Percentiles rank a stretch among this genome's conserved stretches.
These are phyloP conservation scores for Psilopsiagon aymara DNA, from an alignment of 2,113 vertebrate genomes.

Conservation along the genomic window DNA sequence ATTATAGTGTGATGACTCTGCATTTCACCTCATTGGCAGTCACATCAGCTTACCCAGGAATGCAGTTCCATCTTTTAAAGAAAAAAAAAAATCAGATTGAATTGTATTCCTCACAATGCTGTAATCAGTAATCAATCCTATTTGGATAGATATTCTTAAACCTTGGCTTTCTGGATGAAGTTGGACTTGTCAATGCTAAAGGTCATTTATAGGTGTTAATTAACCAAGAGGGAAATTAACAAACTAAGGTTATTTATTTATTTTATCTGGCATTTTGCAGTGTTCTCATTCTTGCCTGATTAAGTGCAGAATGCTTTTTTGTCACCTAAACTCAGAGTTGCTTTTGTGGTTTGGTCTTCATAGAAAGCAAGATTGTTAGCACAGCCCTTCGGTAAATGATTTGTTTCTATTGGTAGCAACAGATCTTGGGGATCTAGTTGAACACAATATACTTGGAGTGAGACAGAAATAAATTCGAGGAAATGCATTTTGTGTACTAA, in stretches of 20 bases:
- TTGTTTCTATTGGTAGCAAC: not conserved
- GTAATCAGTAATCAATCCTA: conserved; percentile 79
- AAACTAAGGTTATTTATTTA: conserved; percentile 71
- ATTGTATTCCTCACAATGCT: conserved; percentile 25
- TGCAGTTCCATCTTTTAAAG: not conserved
- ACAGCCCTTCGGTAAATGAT: not conserved
- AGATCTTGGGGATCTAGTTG: not conserved
- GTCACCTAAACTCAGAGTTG: not conserved
- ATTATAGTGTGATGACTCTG: not conserved
- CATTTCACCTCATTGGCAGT: conserved; percentile 2
- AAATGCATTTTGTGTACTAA: not conserved
- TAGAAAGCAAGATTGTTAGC: not conserved
- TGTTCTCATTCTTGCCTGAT: not conserved
- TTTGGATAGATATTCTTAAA: conserved; percentile 77
- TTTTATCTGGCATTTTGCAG: conserved; percentile 80
- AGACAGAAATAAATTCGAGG: not conserved
- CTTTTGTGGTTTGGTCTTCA: not conserved
- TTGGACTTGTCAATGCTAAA: conserved; percentile 81
- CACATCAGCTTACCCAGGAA: not conserved
- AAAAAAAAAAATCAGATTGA: conserved; percentile 5
- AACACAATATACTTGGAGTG: not conserved
- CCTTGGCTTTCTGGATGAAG: conserved; percentile 84
- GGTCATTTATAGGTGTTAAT: conserved; percentile 87
- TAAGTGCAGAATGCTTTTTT: not conserved
- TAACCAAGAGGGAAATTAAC: conserved; percentile 90